Percentiles rank a stretch among this genome's conserved stretches.
Evolutionary conservation across 2,888 invertebrate species (phyloP).

Genomic region (Homarus gammarus): DNA sequence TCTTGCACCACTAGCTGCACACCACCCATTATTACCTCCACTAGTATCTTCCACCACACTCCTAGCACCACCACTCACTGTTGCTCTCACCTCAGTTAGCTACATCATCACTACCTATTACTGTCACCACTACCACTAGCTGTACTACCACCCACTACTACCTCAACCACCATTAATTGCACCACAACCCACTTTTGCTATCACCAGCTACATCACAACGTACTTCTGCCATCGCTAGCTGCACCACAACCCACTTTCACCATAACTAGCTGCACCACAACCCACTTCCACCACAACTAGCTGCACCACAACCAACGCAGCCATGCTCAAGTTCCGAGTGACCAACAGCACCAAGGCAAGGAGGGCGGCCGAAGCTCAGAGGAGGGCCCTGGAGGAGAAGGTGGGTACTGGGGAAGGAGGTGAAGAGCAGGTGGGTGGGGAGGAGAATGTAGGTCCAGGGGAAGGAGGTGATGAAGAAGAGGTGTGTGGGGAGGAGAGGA

Average conservation of each 20-base stretch:
- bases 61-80: background rate
- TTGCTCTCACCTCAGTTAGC: too few species aligned
- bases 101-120: too few species aligned
- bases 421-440: background rate
- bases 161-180: too few species aligned
- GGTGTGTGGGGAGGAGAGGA: background rate
- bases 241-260: too few species aligned
- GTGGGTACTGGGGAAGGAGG: constrained; percentile 2
- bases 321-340: constrained; percentile 73
- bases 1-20: too few species aligned
- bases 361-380: constrained; percentile 69
- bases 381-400: constrained; percentile 73
- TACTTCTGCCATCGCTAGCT: too few species aligned
- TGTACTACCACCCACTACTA: too few species aligned
- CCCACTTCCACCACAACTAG: background rate
- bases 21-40: too few species aligned
- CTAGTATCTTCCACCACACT: background rate
- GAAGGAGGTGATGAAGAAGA: background rate
- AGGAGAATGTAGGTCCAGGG: background rate
- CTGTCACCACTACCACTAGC: too few species aligned
- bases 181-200: too few species aligned
- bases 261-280: too few species aligned
- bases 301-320: background rate
- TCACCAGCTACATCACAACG: too few species aligned
- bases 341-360: constrained; percentile 74